phyloP scores from a whole-genome alignment of 2,113 vertebrate species.

The Ardeotis arabs region DNA sequence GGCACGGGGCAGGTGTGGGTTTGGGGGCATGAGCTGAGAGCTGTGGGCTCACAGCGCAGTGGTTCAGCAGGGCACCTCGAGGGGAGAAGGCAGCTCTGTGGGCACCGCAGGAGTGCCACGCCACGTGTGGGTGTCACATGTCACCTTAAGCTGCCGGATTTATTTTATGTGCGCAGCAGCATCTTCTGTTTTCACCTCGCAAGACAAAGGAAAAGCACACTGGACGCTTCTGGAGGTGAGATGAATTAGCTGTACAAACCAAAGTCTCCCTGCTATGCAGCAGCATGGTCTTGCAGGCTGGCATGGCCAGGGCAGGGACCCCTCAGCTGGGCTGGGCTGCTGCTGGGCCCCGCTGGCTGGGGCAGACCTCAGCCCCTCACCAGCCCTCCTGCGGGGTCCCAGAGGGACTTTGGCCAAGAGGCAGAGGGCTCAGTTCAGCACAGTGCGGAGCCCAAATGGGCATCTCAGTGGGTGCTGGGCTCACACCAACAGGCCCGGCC shows the following conservation, averaged over 20 bases:
- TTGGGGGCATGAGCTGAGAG: background rate
- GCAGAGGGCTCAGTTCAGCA: background rate
- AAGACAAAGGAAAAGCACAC: background rate
- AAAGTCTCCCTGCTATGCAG: background rate
- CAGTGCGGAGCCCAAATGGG: accelerated
- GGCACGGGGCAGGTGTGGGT: accelerated
- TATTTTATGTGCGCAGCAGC: background rate
- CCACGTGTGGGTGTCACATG: background rate
- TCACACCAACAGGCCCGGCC: accelerated
- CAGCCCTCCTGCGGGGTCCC: background rate
- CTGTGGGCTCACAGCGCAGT: background rate
- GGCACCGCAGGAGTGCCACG: accelerated
- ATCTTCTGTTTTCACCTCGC: background rate
- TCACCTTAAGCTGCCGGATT: background rate
- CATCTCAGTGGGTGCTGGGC: background rate
- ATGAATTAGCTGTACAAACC: background rate
- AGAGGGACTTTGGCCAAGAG: background rate
- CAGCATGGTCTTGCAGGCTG: background rate
- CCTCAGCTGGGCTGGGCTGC: background rate
- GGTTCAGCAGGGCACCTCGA: background rate
- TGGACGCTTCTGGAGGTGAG: background rate
- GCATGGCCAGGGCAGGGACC: background rate
- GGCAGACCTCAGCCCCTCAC: background rate
- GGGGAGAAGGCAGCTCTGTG: background rate
- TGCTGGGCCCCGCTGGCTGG: accelerated